Base-by-base conservation (phyloP, 2,888 invertebrate species). In the Opisthograptis luteolata region DNA sequence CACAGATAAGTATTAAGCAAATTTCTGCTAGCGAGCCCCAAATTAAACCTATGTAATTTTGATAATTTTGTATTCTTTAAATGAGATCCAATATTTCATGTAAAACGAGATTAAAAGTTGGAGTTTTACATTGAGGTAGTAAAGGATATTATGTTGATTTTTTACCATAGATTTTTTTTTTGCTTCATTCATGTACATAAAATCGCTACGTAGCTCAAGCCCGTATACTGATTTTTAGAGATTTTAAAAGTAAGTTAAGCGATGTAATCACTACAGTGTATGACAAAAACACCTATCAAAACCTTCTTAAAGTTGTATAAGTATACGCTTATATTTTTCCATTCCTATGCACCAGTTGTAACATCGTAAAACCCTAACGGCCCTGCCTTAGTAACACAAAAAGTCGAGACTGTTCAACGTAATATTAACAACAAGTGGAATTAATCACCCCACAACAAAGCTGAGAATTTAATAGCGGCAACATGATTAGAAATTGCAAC, bases 401-500 rank as follows among this genome's bases (percentile, higher is more conserved):
- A 36, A 14, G 13, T 12, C 8, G 24, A 10, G 19, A 39, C 32
- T 25, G 19, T 20, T 20, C 14, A 6, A 43, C 37, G 41, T 40
- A 40, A 27, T 14, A 3, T 6, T 19, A 45, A 35, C 24, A 41
- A 46, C 46, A 42, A 37, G 22, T 41, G 20, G 35, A 40, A 50
- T 57, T 45, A 54, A 54, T 57, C 45, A 57, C 13, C 14, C 28
- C 37, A 40, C 12, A 47, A 34, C 46, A 47, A 36, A 54, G 35
- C 41, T 40, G 32, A 39, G 31, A 48, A 50, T 41, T 45, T 36
- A 49, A 58, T 55, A 42, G 54, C 48, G 31, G 40, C 41, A 37
- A 47, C 43, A 44, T 49, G 54, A 42, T 58, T 34, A 52, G 41
- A 54, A 49, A 61, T 41, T 58, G 56, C 47, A 48, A 56, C 50